Evolutionary conservation across 2,888 invertebrate species (phyloP), one percentile per base, ranked within the genome.

Genomic region (Epinotia demarniana): DNA sequence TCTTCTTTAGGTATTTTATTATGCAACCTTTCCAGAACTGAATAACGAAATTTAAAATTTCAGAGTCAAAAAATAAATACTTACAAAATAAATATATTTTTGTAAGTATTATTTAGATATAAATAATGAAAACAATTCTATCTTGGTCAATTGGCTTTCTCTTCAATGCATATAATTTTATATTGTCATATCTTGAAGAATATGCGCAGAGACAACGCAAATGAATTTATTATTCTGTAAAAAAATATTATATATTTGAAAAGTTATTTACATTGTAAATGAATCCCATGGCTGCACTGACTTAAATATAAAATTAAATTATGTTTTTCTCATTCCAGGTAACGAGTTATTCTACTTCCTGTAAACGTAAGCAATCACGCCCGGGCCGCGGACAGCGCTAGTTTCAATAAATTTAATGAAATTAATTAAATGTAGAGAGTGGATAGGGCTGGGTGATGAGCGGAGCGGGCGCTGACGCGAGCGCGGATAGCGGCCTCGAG

Each of bases 361-460:
- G 71, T 19, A 23, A 46, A 53, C 58, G 67, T 39, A 58, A 66
- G 79, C 76, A 69, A 72, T 67, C 66, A 64, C 73, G 49, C 23
- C 64, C 19, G 16, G 13, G 12, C 68, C 77, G 43, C 72, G 46
- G 76, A 78, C 79, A 72, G 68, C 43, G 57, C 72, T 55, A 75
- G 61, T 72, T 70, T 58, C 75, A 75, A 78, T 82, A 80, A 84
- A 83, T 83, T 82, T 84, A 85, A 84, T 83, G 82, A 85, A 83
- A 83, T 82, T 82, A 84, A 85, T 85, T 83, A 83, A 82, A 81
- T 78, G 77, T 75, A 67, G 80, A 80, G 79, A 77, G 70, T 80
- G 72, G 46, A 69, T 53, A 57, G 76, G 18, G 3, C 81, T 80
- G 81, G 82, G 77, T 77, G 58, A 43, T 27, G 18, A 13, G 74